Base-by-base conservation (phyloP, 2,888 invertebrate genomes). In the Stratiomys singularior region DNA sequence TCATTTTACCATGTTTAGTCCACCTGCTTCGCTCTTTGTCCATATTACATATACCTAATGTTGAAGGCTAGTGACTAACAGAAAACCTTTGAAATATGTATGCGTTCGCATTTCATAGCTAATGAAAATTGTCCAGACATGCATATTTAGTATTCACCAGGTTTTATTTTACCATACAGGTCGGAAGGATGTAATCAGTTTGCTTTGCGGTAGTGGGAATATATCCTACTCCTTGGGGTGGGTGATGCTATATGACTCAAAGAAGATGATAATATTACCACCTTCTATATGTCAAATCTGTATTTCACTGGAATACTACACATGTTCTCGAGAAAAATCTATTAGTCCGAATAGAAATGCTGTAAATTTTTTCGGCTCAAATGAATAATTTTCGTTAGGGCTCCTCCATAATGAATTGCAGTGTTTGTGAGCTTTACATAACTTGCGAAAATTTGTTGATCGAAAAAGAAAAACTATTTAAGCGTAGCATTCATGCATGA, bases 121-220 rank as follows among this genome's bases (percentile, higher is more conserved):
- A 64, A 64, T 64, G 64, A 30, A 64, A 64, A 64, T 64, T 64
- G 64, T 64, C 64, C 64, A 64, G 64, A 64, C 64, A 64, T 64
- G 52, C 52, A 64, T 64, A 30, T 23, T 60, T 23, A 60, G 60
- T 60, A 60, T 60, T 60, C 60, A 60, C 23, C 7, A 60, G 23
- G 60, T 60, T 60, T 60, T 23, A 60, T 60, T 21, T 60, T 60
- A 60, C 60, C 23, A 13, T 60, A 37, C 37, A 37, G 37, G 37
- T 37, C 37, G 9, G 37, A 5, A 37, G 5, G 5, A 5, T 9
- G 37, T 37, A 37, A 5, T 37, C 37, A 37, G 37, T 37, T 37
- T 37, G 37, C 37, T 37, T 37, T 37, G 37, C 5, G 37, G 9
- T 3, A 37, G 9, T 37, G 37, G 9, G 37, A 37, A 37, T 37